Conservation (phyloP, 2,797 vertebrate genomes). For the Orientallactaga sibirica region DNA sequence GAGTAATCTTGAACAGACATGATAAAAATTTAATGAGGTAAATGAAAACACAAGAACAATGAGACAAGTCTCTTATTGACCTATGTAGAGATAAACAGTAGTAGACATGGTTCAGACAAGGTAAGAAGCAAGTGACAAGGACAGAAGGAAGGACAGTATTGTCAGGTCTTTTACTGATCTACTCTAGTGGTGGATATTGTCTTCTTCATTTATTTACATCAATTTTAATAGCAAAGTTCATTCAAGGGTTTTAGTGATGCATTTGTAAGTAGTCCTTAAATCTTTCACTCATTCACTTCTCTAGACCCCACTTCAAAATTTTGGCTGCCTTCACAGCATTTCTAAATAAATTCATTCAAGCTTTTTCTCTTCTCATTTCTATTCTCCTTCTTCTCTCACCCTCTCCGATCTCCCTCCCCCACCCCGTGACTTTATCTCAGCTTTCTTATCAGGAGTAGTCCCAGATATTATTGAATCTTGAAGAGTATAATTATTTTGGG, state of each 20-base stretch:
- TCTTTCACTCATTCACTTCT: fast-evolving
- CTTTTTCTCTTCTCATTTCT: not conserved
- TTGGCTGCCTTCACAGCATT: not conserved
- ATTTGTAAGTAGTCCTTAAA: not conserved
- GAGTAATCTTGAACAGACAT: not conserved
- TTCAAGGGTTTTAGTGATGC: not conserved
- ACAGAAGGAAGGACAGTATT: not conserved
- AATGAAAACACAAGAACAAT: not conserved
- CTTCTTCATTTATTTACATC: not conserved
- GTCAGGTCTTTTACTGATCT: not conserved
- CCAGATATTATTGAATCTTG: not conserved
- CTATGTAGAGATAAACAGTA: not conserved
- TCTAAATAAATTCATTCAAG: not conserved
- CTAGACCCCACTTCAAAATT: not conserved
- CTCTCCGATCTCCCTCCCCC: too few species aligned
- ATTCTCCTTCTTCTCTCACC: not conserved
- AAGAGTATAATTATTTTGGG: not conserved
- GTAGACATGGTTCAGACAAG: not conserved
- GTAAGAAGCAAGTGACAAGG: not conserved
- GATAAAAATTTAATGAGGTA: not conserved
- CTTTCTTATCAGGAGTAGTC: not conserved
- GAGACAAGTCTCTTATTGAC: not conserved
- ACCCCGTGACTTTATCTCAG: not conserved
- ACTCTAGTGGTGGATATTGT: fast-evolving
- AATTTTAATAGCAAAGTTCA: not conserved